phyloP scores from a whole-genome alignment of 2,888 invertebrate genomes.

The Thymelicus sylvestris region DNA sequence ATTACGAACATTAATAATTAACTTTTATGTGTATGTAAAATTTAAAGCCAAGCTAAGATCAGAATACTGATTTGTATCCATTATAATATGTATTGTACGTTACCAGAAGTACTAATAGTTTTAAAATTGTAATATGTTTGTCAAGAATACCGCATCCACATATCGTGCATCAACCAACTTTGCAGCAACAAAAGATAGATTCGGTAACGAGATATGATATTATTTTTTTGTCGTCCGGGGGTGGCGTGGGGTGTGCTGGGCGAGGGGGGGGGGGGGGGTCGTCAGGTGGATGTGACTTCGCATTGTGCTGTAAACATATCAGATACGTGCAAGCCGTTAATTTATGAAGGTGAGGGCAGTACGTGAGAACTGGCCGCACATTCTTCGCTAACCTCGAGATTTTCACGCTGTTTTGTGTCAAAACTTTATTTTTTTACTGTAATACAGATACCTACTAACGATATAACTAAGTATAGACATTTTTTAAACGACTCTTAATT shows the following conservation, averaged over 20 bases:
- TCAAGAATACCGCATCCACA: slow-evolving; percentile 55
- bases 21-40: no score
- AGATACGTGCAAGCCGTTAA: slow-evolving; percentile 50
- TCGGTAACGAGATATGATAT: slow-evolving; percentile 76
- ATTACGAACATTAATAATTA: no score
- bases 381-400: slow-evolving; percentile 7
- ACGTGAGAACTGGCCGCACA: slow-evolving; percentile 54
- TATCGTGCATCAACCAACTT: slow-evolving; percentile 38
- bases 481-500: no score
- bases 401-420: slow-evolving; percentile 3
- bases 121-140: no score
- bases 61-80: no score
- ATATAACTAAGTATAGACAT: no score
- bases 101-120: no score
- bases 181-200: slow-evolving; percentile 68
- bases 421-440: no score
- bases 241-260: slow-evolving; percentile 38
- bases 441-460: no score
- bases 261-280: slow-evolving; percentile 44
- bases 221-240: slow-evolving; percentile 60
- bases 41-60: no score
- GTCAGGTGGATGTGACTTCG: slow-evolving; percentile 70
- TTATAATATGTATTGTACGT: no score
- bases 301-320: slow-evolving; percentile 51
- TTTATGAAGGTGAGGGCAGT: slow-evolving; percentile 54